Conservation (phyloP, 2,113 vertebrate genomes). For the Cinclus mexicanus region DNA sequence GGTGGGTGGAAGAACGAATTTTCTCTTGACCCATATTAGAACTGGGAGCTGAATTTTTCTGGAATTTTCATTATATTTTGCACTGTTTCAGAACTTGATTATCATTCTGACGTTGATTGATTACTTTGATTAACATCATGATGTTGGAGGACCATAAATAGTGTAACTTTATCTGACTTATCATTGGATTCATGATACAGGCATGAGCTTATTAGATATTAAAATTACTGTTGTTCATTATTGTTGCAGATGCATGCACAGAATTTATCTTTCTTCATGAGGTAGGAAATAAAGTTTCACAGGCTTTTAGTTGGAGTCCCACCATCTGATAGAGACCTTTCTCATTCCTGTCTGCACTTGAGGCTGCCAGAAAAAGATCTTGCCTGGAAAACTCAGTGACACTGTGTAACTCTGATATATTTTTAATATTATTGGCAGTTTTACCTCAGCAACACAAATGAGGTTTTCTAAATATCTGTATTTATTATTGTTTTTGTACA, state of each 20-base stretch:
- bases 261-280: not conserved
- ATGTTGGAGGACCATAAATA: not conserved
- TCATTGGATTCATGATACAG: not conserved
- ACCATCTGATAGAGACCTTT: not conserved
- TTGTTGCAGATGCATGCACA: not conserved
- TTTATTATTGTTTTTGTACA: not conserved
- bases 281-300: not conserved
- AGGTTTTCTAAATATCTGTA: not conserved
- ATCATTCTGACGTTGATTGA: not conserved
- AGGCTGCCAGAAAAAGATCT: not conserved
- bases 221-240: not conserved
- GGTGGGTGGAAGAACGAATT: fast-evolving
- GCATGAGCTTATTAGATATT: not conserved
- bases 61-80: not conserved
- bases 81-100: not conserved
- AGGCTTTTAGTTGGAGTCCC: not conserved
- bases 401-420: not conserved
- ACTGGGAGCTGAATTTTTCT: not conserved
- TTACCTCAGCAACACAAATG: not conserved
- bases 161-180: not conserved
- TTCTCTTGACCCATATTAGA: not conserved
- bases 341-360: not conserved
- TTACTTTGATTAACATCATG: not conserved
- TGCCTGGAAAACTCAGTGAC: not conserved
- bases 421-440: not conserved